Conservation (phyloP, 2,888 invertebrate genomes). For the Syritta pipiens region DNA sequence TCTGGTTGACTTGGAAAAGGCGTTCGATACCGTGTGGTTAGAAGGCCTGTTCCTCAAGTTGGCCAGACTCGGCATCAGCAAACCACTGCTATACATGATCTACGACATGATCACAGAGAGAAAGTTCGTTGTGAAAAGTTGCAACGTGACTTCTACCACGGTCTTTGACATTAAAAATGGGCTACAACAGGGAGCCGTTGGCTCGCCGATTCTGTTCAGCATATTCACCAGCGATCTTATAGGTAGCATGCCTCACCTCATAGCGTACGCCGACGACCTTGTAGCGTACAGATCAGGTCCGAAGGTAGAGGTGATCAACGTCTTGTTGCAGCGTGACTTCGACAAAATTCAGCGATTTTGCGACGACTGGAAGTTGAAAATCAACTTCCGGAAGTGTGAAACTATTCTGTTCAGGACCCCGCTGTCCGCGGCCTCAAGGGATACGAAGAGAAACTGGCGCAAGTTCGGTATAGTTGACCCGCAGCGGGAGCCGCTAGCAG, state of each 20-base stretch:
- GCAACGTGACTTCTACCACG: background rate
- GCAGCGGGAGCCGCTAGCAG: background rate
- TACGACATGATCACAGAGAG: background rate
- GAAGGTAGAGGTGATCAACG: background rate
- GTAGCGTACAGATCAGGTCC: slow-evolving; percentile 1
- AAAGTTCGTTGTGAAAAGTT: background rate
- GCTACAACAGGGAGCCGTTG: background rate
- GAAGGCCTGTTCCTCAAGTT: background rate
- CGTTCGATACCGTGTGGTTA: background rate
- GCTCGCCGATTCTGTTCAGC: background rate
- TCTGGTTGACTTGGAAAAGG: background rate
- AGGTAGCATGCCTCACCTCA: background rate
- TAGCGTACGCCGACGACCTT: background rate
- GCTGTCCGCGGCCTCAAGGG: background rate
- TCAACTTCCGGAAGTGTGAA: background rate
- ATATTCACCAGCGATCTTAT: background rate
- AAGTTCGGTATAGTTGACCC: background rate
- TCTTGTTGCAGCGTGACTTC: slow-evolving; percentile 2
- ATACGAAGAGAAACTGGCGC: background rate
- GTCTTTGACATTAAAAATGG: background rate
- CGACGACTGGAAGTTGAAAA: slow-evolving; percentile 8
- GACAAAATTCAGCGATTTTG: slow-evolving; percentile 1
- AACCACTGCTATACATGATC: background rate
- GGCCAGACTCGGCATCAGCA: background rate
- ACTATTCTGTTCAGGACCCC: background rate